These are phyloP conservation scores for Autographa pulchrina DNA, from an alignment of 2,888 invertebrate species.

Conservation along the genomic window DNA sequence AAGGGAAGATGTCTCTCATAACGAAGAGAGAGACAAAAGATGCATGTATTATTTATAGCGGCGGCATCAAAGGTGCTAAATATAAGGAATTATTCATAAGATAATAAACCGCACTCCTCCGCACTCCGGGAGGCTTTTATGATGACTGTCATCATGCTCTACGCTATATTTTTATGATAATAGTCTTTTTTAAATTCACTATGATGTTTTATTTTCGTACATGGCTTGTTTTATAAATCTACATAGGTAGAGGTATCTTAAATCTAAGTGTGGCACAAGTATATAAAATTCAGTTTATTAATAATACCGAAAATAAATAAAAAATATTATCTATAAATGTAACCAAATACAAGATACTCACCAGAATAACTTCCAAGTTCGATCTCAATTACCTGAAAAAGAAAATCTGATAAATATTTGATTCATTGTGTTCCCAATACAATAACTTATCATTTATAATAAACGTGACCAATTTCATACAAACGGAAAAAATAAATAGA, in stretches of 20 bases:
- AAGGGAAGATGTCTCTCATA: slow-evolving; percentile 13
- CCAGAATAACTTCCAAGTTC: slow-evolving; percentile 21
- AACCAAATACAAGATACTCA: slow-evolving; percentile 22
- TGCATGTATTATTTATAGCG: slow-evolving; percentile 62
- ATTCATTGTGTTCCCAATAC: neutral
- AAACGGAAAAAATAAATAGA: neutral
- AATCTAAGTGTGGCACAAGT: too few relatives aligned
- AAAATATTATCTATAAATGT: neutral
- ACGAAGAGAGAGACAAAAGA: slow-evolving; percentile 38
- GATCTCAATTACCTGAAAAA: slow-evolving; percentile 30
- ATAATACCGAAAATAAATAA: neutral
- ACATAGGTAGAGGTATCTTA: too few relatives aligned
- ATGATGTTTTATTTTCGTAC: too few relatives aligned
- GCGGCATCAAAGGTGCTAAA: slow-evolving; percentile 62
- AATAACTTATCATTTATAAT: neutral
- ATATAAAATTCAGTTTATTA: neutral
- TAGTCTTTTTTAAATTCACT: slow-evolving; percentile 35
- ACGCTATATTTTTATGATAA: slow-evolving; percentile 5
- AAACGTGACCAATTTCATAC: slow-evolving; percentile 1
- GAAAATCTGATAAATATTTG: slow-evolving; percentile 7
- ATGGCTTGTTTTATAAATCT: too few relatives aligned
- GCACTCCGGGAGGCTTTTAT: slow-evolving; percentile 17
- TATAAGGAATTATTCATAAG: slow-evolving; percentile 68
- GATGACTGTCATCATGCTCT: slow-evolving; percentile 34
- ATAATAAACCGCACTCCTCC: slow-evolving; percentile 46